Evolutionary conservation across 2,888 invertebrate genomes (phyloP), one percentile per base, ranked within the genome.

Genomic region (Uropetala carovei): DNA sequence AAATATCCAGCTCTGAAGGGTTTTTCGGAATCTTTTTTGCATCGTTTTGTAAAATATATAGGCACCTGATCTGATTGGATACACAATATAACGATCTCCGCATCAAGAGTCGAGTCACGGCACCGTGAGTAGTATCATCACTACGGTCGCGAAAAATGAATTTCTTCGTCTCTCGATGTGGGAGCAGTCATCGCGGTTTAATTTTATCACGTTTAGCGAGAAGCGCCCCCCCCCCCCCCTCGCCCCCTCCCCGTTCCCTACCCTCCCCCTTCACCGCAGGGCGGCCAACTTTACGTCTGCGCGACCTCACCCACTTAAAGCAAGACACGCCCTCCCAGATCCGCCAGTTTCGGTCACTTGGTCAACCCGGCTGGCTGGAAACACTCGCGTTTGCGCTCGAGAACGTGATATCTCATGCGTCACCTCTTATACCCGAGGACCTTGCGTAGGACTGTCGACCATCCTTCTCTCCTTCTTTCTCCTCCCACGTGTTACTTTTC

Each of bases 271-370:
- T 43, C 1, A 43, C 43, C 43, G 43, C 43, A 43, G 43, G 43
- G 43, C 43, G 43, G 43, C 43, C 43, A 43, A 43, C 43, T 43
- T 43, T 43, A 43, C 43, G 43, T 43, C 43, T 43, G 43, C 43
- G 43, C 75, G 75, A 75, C 75, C 75, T 75, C 75, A 13, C 75
- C 75, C 27, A 75, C 75, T 75, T 75, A 27, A 27, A 22, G 22
- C n/a, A 18, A 43, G 68, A 22, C 68, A 68, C 75, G 75, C 75
- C 75, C 27, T 75, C 14, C 75, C 13, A 10, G 75, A 4, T 27
- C 18, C 22, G 75, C 75, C 75, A 75, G 22, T 75, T 75, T 75
- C 75, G 75, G 75, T 75, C 75, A 75, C 75, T 22, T 75, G 75
- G 27, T 27, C 75, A 75, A 27, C 16, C 27, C 9, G 75, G 27